Evolutionary conservation across 1,140 invertebrate genomes (phyloP).

Genomic region (Zaprionus capensis): DNA sequence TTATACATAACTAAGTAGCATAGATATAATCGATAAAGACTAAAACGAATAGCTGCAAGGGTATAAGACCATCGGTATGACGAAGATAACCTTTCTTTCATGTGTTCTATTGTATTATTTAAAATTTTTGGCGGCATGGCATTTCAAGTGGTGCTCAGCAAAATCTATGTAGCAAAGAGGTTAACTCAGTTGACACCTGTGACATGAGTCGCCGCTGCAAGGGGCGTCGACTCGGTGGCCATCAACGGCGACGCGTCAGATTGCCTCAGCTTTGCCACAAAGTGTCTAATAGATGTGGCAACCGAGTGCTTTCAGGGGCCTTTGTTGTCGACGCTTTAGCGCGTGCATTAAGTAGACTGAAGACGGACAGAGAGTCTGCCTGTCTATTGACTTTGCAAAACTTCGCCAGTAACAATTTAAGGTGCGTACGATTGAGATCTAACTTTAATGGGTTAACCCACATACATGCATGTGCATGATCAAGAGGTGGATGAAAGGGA

Average conservation of each 20-base stretch:
- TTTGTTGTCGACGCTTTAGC: conserved; percentile 13
- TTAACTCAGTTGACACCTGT: conserved; percentile 40
- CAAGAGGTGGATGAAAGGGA: no score
- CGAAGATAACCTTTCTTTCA: neutral
- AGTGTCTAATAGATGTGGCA: conserved; percentile 66
- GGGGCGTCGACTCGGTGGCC: conserved; percentile 22
- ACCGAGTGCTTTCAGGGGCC: conserved; percentile 23
- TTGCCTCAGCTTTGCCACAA: conserved; percentile 57
- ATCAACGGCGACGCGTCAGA: neutral
- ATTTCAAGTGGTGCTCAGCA: neutral
- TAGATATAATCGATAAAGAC: neutral
- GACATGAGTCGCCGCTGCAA: conserved; percentile 9
- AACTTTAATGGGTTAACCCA: neutral
- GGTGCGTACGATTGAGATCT: conserved; percentile 30
- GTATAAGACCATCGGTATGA: neutral
- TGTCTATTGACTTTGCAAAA: conserved; percentile 68
- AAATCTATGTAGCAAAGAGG: conserved; percentile 32
- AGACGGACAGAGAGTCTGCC: neutral
- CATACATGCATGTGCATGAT: neutral
- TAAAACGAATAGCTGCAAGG: neutral
- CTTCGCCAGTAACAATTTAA: conserved; percentile 44
- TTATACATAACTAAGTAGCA: no score
- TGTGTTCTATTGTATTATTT: neutral
- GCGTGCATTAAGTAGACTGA: conserved; percentile 19
- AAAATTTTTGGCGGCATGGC: conserved; percentile 4